A percentile compares a stretch with the other conserved stretches of the same genome.
Evolutionary conservation across 2,113 vertebrate genomes (phyloP).

Genomic region (Lethenteron reissneri): DNA sequence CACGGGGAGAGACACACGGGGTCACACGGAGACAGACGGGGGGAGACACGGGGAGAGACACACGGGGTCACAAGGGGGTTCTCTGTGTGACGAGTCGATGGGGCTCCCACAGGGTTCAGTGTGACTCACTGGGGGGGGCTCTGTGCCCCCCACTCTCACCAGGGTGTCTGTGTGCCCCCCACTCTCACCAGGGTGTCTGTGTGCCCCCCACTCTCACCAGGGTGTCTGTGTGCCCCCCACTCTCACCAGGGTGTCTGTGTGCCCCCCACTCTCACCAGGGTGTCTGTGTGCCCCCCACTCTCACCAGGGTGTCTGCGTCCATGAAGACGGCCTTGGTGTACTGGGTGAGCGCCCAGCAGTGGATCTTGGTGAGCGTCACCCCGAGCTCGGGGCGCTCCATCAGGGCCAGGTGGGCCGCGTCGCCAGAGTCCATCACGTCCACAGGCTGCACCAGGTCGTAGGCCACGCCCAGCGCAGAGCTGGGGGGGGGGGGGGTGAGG

Average conservation of each 20-base stretch:
- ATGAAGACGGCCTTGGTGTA: constrained; percentile 91
- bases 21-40: too few relatives aligned
- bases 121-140: neutral
- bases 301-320: constrained; percentile 93
- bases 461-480: constrained; percentile 23
- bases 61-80: constrained; percentile 7
- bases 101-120: neutral
- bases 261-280: too few relatives aligned
- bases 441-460: constrained; percentile 45
- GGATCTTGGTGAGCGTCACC: constrained; percentile 77
- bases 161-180: too few relatives aligned
- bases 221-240: too few relatives aligned
- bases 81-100: neutral
- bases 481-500: neutral
- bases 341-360: constrained; percentile 75
- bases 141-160: too few relatives aligned
- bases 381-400: constrained; percentile 84
- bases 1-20: too few relatives aligned
- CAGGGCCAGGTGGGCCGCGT: constrained; percentile 34
- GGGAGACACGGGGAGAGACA: too few relatives aligned
- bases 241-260: too few relatives aligned
- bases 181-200: too few relatives aligned
- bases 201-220: too few relatives aligned
- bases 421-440: constrained; percentile 28
- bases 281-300: constrained; percentile 10